A percentile compares a stretch with the other conserved stretches of the same genome.
Conservation (phyloP, 2,797 vertebrate genomes). For the Cichlasoma orientale region DNA sequence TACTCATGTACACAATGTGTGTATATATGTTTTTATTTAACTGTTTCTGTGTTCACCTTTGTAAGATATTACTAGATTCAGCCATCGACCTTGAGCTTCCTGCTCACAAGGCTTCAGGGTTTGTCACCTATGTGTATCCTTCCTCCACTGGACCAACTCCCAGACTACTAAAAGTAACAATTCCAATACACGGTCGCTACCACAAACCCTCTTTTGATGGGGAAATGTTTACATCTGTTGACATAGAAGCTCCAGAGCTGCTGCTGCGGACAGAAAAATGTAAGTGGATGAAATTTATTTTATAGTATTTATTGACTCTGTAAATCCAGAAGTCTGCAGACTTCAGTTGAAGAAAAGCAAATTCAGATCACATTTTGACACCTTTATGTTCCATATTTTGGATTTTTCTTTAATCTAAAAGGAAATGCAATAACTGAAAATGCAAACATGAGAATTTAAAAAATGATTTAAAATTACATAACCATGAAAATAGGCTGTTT, state of each 20-base stretch:
- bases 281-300: constrained; percentile 61
- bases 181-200: constrained; percentile 91
- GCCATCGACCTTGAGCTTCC: constrained; percentile 87
- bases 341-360: background rate
- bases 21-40: background rate
- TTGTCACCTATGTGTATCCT: constrained; percentile 81
- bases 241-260: constrained; percentile 82
- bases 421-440: too few relatives aligned
- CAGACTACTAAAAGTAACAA: constrained; percentile 64
- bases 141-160: constrained; percentile 53
- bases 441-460: too few relatives aligned
- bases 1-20: background rate
- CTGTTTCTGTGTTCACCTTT: background rate
- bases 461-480: too few relatives aligned
- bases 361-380: background rate
- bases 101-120: constrained; percentile 82
- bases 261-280: constrained; percentile 82
- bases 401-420: too few relatives aligned
- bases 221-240: constrained; percentile 52
- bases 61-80: constrained; percentile 83
- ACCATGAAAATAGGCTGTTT: too few relatives aligned
- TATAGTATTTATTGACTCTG: background rate
- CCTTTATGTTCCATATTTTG: background rate
- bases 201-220: constrained; percentile 79
- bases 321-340: background rate